Percentiles rank a stretch among this genome's conserved stretches.
These are phyloP conservation scores for Oreohelix idahoensis DNA, from an alignment of 1,140 invertebrate genomes.

Conservation along the genomic window DNA sequence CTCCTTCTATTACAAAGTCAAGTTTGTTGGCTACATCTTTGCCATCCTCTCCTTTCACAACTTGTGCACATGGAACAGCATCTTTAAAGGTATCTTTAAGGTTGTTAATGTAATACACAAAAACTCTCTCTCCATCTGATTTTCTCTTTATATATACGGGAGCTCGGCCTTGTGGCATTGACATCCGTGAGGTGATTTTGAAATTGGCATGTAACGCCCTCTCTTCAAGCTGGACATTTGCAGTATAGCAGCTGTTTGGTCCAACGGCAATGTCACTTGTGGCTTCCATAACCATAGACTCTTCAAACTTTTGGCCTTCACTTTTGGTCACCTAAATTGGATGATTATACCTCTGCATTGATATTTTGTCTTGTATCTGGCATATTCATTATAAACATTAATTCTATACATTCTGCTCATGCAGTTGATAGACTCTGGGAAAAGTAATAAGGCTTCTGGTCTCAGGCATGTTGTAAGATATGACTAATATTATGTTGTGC, in stretches of 20 bases:
- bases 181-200: conserved; percentile 13
- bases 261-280: conserved; percentile 46
- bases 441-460: too few species aligned
- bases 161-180: conserved; percentile 28
- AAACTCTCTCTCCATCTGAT: conserved; percentile 21
- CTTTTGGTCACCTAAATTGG: conserved; percentile 43
- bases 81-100: conserved; percentile 18
- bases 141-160: conserved; percentile 33
- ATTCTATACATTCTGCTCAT: too few species aligned
- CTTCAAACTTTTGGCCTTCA: conserved; percentile 45
- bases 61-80: background rate
- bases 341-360: too few species aligned
- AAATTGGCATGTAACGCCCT: background rate
- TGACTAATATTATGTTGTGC: too few species aligned
- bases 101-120: conserved; percentile 17
- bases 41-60: background rate
- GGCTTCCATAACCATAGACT: conserved; percentile 41
- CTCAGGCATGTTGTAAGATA: too few species aligned
- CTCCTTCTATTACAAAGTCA: conserved; percentile 22
- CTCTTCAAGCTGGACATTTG: conserved; percentile 29
- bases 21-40: background rate
- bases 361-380: too few species aligned
- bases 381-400: too few species aligned
- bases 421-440: too few species aligned
- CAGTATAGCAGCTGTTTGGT: conserved; percentile 20